A percentile compares a stretch with the other conserved stretches of the same genome.
Conservation (phyloP, 37 sponge, comb jelly and placozoan genomes). For the Aplysina aerophoba region DNA sequence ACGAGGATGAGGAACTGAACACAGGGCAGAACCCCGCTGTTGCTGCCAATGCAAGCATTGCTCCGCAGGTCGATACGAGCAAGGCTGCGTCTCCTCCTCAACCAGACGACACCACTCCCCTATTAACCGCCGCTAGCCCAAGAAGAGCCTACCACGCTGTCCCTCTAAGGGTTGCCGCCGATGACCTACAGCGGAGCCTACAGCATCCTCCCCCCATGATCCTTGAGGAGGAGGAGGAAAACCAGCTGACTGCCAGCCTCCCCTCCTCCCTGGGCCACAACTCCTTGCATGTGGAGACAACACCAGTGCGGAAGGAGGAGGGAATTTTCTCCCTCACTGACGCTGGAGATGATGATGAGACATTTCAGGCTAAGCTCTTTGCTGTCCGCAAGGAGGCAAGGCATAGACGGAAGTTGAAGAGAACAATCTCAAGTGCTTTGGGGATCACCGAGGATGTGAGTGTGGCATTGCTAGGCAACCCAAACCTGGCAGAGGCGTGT, state of each 20-base stretch:
- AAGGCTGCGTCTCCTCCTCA: neutral
- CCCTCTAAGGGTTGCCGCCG: too few relatives aligned
- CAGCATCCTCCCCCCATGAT: neutral
- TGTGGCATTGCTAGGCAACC: conserved; percentile 64
- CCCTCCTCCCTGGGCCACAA: neutral
- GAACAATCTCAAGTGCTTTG: conserved; percentile 72
- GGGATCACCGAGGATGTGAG: conserved; percentile 72
- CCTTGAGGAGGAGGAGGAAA: neutral
- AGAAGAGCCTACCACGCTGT: neutral
- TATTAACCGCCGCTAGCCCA: neutral
- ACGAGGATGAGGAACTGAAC: neutral
- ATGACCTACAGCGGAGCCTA: too few relatives aligned
- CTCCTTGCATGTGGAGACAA: neutral
- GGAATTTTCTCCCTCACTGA: neutral
- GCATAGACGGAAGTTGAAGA: conserved; percentile 31
- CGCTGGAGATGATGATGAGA: neutral
- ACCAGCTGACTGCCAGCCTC: neutral
- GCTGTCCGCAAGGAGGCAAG: conserved; percentile 11
- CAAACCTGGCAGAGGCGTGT: conserved; percentile 54
- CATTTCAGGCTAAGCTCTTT: conserved; percentile 3
- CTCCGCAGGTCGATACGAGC: neutral
- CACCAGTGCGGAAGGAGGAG: neutral
- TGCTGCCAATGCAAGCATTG: too few relatives aligned
- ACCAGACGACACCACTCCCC: neutral
- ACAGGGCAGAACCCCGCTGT: neutral